These are phyloP conservation scores for Rhynchonycteris naso DNA, from an alignment of 2,797 vertebrate genomes.

Conservation along the genomic window DNA sequence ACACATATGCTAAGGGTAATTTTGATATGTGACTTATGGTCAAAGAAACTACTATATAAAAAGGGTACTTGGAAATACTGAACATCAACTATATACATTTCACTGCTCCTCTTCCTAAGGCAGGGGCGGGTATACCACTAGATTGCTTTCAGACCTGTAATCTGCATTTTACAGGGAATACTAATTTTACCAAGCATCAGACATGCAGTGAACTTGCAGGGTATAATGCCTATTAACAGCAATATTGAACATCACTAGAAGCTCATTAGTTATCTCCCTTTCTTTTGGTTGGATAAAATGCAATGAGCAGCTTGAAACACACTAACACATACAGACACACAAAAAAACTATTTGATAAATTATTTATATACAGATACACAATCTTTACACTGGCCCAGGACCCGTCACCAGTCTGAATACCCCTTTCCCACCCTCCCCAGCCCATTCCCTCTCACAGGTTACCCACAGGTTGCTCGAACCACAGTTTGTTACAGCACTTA, in stretches of 20 bases:
- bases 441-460: constrained; percentile 84
- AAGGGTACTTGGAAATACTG: constrained; percentile 93
- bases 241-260: constrained; percentile 92
- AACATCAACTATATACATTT: constrained; percentile 97
- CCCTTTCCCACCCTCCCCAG: not conserved
- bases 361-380: constrained; percentile 96
- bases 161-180: constrained; percentile 85
- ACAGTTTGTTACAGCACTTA: constrained; percentile 87
- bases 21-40: constrained; percentile 87
- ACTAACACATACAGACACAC: constrained; percentile 88
- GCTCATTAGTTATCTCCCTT: constrained; percentile 89
- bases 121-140: constrained; percentile 88
- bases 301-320: constrained; percentile 92
- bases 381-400: constrained; percentile 92
- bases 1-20: constrained; percentile 89
- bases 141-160: constrained; percentile 87
- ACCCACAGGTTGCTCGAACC: constrained; percentile 88
- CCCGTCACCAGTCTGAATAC: constrained; percentile 79
- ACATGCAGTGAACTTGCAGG: constrained; percentile 94
- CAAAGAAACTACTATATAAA: constrained; percentile 86
- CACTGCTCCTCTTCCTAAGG: constrained; percentile 90
- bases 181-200: constrained; percentile 92
- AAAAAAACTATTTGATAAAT: constrained; percentile 89
- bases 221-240: constrained; percentile 94
- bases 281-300: constrained; percentile 89